Percentiles rank a stretch among this genome's conserved stretches.
phyloP scores from a whole-genome alignment of 2,888 invertebrate genomes.

The Microctonus brassicae region DNA sequence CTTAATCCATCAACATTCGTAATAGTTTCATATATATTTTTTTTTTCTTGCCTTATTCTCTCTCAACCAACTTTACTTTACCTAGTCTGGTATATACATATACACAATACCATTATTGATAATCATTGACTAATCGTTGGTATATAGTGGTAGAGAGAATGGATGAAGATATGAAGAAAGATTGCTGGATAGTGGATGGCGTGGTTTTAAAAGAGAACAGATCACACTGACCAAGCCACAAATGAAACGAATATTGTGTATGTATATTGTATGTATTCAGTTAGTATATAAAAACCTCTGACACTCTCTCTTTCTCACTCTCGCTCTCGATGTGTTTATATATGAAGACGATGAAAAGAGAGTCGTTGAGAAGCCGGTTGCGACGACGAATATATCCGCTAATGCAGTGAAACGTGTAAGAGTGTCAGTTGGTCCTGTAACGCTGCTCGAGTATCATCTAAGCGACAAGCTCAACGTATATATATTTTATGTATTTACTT shows the following conservation, averaged over 20 bases:
- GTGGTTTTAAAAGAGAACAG: not conserved
- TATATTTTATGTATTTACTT: not conserved
- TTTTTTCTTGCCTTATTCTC: not conserved
- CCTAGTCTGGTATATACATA: too few relatives aligned
- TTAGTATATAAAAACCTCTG: not conserved
- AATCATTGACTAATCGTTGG: not conserved
- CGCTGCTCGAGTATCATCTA: not conserved
- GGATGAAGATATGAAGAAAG: not conserved
- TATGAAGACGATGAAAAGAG: not conserved
- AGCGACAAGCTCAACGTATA: not conserved
- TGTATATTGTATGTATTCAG: not conserved
- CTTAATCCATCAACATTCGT: too few relatives aligned
- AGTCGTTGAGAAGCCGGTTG: not conserved
- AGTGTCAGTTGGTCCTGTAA: slow-evolving; percentile 1
- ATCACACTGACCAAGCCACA: not conserved
- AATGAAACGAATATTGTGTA: not conserved
- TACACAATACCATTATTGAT: not conserved
- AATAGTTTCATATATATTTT: too few relatives aligned
- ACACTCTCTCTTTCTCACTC: not conserved
- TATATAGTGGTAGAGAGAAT: not conserved
- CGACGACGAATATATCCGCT: not conserved
- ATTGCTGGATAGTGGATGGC: not conserved
- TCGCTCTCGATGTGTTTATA: not conserved
- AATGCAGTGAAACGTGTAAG: slow-evolving; percentile 3
- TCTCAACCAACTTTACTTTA: not conserved